Evolutionary conservation across 2,888 invertebrate genomes (phyloP), one percentile per base, ranked within the genome.

Genomic region (Erebia epiphron): DNA sequence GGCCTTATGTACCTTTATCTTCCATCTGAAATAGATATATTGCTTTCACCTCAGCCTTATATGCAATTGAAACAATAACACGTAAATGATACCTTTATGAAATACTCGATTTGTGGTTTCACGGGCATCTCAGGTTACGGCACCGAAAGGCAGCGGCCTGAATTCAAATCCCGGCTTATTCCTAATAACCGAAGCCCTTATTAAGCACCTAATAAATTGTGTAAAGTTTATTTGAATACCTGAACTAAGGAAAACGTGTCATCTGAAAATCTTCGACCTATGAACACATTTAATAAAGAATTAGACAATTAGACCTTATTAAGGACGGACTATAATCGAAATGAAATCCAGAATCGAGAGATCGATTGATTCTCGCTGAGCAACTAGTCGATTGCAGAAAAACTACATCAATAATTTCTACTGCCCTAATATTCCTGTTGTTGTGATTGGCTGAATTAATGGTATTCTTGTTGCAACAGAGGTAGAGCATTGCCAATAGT

Each of bases 141-240:
- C 70, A 66, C 70, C 67, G 43, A 71, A 71, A 71, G 71, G 68
- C 76, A 71, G 26, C 68, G 76, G 72, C 76, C 76, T 71, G 75
- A 69, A 73, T 69, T 64, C 49, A 72, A 75, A 76, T 68, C 76
- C 72, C 49, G 70, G 76, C 71, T 76, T 75, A 75, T 65, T 70
- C 76, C 71, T 75, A 76, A 75, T 76, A 71, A 75, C 69, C 50
- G 70, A 75, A 70, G 74, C 74, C 70, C 68, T 70, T 68, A 70
- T 72, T 74, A 61, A 72, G 67, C 54, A 57, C 35, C 57, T 65
- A 62, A 68, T 70, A 61, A 64, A 71, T 16, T 56, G 43, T 65
- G 68, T 56, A 49, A 62, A 62, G 49, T 14, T 46, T 62, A 62
- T 41, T 26, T 35, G 8, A 35, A 14, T 35, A 14, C 35, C 13